Conservation (phyloP, 2,888 invertebrate genomes). For the Dioctria linearis region DNA sequence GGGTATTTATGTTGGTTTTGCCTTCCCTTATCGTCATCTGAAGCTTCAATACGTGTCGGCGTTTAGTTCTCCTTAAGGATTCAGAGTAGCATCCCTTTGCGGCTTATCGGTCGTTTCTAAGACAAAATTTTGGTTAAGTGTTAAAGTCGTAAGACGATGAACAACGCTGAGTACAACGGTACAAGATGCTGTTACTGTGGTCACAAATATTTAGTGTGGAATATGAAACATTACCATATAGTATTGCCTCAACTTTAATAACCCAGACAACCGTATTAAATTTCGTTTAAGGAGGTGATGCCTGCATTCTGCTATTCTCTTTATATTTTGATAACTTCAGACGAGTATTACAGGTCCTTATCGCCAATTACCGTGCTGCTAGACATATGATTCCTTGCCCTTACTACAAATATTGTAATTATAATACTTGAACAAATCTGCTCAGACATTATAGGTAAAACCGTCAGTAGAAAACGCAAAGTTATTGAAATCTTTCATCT, state of each 20-base stretch:
- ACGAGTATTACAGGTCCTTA: no score
- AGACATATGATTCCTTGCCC: no score
- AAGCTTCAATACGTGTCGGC: constrained; percentile 9
- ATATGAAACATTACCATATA: constrained; percentile 29
- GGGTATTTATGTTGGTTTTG: constrained; percentile 50
- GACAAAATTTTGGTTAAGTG: constrained; percentile 49
- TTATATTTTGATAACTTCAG: no score
- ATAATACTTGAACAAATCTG: no score
- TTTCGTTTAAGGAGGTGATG: constrained; percentile 15
- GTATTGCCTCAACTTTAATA: constrained; percentile 26
- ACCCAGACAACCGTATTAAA: constrained; percentile 42
- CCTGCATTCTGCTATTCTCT: no score
- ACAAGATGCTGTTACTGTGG: constrained; percentile 39
- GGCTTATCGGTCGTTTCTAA: constrained; percentile 50
- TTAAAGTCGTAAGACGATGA: constrained; percentile 36
- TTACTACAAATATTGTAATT: no score
- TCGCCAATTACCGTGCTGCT: no score
- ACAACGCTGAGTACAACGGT: background rate
- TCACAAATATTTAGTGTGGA: constrained; percentile 32
- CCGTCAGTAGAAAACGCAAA: no score
- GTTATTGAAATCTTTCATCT: no score
- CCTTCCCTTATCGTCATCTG: constrained; percentile 45
- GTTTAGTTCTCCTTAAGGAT: background rate
- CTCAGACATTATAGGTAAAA: no score
- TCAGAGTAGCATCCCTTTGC: constrained; percentile 10